Percentiles rank a stretch among this genome's conserved stretches.
Conservation (phyloP, 2,113 vertebrate species). For the Terrapene triunguis region DNA sequence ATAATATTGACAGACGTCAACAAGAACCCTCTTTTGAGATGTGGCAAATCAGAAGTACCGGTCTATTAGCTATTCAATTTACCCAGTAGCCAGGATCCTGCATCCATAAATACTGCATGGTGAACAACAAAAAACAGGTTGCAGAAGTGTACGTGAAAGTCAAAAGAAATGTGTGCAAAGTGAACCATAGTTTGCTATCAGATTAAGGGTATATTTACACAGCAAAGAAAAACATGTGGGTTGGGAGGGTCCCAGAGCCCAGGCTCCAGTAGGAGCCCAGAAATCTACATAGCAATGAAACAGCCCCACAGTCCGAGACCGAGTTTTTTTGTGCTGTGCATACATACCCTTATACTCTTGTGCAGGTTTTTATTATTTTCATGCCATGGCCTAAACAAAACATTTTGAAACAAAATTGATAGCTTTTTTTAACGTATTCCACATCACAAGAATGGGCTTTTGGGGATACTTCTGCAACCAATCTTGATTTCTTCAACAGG, state of each 20-base stretch:
- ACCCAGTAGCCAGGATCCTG: neutral
- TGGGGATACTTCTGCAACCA: neutral
- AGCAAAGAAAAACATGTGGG: neutral
- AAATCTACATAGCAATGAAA: neutral
- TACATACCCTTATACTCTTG: neutral
- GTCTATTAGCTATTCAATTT: neutral
- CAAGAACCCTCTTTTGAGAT: neutral
- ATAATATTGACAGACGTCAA: neutral
- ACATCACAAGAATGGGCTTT: neutral
- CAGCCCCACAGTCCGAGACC: neutral
- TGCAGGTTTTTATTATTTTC: neutral
- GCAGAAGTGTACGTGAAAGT: neutral
- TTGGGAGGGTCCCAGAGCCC: neutral
- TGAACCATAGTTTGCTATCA: neutral
- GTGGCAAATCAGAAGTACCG: neutral
- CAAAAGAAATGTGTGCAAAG: neutral
- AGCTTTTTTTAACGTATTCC: neutral
- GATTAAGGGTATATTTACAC: neutral
- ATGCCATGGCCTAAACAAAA: neutral
- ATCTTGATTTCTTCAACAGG: neutral
- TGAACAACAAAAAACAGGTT: neutral
- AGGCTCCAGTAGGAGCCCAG: neutral
- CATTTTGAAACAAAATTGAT: neutral
- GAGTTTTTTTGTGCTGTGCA: neutral
- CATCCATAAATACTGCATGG: neutral